Conservation (phyloP, 2,888 invertebrate species). For the Parthenolecanium corni region DNA sequence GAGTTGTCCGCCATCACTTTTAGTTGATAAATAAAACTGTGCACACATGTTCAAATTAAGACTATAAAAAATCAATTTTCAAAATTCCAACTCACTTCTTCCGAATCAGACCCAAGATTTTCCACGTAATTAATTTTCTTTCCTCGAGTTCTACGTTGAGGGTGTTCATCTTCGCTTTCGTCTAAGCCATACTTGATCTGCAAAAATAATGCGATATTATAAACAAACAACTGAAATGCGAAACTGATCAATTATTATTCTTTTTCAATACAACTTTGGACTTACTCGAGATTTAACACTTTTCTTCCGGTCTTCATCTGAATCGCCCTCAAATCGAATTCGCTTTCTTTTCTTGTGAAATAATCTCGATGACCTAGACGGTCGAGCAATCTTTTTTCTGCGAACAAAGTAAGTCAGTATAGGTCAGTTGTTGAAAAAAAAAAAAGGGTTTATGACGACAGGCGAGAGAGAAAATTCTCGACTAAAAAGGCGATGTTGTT, state of each 20-base stretch:
- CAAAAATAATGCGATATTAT: neutral
- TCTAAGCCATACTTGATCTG: slow-evolving; percentile 37
- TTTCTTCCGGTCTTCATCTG: slow-evolving; percentile 31
- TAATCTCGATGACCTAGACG: neutral
- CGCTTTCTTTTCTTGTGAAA: slow-evolving; percentile 29
- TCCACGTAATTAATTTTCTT: slow-evolving; percentile 67
- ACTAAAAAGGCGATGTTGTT: too few relatives aligned
- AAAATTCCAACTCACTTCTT: slow-evolving; percentile 46
- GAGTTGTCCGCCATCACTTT: too few relatives aligned
- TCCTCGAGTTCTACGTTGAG: slow-evolving; percentile 57
- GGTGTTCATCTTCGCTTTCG: slow-evolving; percentile 43
- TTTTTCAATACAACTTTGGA: neutral
- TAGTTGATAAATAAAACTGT: neutral
- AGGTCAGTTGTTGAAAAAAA: too few relatives aligned
- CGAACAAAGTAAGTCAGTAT: too few relatives aligned
- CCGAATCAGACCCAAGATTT: slow-evolving; percentile 57
- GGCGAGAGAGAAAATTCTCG: too few relatives aligned
- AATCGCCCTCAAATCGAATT: slow-evolving; percentile 33
- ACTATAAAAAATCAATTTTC: neutral
- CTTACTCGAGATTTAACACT: slow-evolving; percentile 15
- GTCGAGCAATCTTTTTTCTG: slow-evolving; percentile 3
- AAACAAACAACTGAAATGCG: neutral
- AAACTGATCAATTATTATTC: neutral
- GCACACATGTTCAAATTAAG: neutral
- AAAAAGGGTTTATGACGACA: too few relatives aligned